Conservation (phyloP, 92 coral and sea anemone genomes). For the Bergia puertoricense region DNA sequence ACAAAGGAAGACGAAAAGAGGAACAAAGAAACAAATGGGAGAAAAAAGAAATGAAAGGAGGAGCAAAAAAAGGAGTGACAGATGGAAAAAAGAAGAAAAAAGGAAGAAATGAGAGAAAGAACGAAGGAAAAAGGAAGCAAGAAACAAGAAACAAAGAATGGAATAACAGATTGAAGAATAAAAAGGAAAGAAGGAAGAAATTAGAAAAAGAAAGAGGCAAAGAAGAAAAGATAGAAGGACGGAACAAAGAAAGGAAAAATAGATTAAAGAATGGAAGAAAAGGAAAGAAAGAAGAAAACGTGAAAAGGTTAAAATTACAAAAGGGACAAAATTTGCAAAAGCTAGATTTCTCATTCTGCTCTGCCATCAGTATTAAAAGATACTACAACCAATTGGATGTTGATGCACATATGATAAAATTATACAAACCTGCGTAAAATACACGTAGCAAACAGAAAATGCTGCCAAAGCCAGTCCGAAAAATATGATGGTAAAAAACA, state of each 20-base stretch:
- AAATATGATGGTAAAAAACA: slow-evolving; percentile 77
- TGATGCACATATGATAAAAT: background rate
- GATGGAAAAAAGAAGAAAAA: background rate
- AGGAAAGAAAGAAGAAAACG: background rate
- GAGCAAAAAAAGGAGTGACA: background rate
- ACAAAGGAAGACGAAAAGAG: background rate
- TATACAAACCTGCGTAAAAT: slow-evolving; percentile 79
- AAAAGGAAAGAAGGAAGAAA: background rate
- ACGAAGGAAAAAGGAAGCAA: background rate
- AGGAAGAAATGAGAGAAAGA: slow-evolving; percentile 12
- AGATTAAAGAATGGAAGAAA: background rate
- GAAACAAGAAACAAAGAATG: background rate
- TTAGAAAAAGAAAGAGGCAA: no score
- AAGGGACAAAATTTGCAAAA: no score
- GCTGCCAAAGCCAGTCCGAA: slow-evolving; percentile 82
- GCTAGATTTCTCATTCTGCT: background rate
- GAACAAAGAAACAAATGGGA: slow-evolving; percentile 21
- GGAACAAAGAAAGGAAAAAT: background rate
- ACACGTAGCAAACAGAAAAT: slow-evolving; percentile 81
- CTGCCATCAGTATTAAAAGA: background rate
- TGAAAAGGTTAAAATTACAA: background rate
- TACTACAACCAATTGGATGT: no score
- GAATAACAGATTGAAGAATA: background rate
- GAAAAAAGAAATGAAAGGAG: background rate
- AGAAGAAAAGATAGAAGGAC: no score